Conservation (phyloP, 1,140 invertebrate species). For the Stratiolaelaps scimitus region DNA sequence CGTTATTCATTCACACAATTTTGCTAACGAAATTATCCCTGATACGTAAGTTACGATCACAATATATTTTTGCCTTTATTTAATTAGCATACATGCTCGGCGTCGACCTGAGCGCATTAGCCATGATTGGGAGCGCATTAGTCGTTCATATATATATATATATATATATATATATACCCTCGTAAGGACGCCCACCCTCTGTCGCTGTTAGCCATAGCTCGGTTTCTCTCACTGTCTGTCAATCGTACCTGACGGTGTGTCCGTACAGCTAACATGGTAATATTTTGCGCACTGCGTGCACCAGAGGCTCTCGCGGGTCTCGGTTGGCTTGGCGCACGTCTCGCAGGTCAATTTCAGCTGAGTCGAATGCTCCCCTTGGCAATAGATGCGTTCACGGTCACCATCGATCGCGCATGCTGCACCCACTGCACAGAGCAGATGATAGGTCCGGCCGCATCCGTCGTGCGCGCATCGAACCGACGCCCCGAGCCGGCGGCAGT, state of each 20-base stretch:
- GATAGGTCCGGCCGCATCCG: conserved; percentile 2
- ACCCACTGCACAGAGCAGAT: conserved; percentile 20
- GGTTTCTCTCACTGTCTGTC: too few relatives aligned
- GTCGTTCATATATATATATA: too few relatives aligned
- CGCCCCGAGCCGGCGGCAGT: conserved; percentile 22
- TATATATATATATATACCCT: too few relatives aligned
- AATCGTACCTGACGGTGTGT: conserved; percentile 27
- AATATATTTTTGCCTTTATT: too few relatives aligned
- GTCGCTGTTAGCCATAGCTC: too few relatives aligned
- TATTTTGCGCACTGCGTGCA: conserved; percentile 27
- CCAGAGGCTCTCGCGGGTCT: conserved; percentile 24
- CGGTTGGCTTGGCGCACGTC: conserved; percentile 17
- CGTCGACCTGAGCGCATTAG: too few relatives aligned
- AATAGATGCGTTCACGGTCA: conserved; percentile 7
- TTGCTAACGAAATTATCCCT: too few relatives aligned
- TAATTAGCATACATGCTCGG: too few relatives aligned
- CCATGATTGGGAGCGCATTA: too few relatives aligned
- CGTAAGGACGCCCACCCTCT: too few relatives aligned
- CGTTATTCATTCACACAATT: too few relatives aligned
- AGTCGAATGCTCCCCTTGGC: conserved; percentile 21
- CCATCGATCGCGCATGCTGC: conserved; percentile 23
- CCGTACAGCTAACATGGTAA: conserved; percentile 28
- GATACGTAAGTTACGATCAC: too few relatives aligned
- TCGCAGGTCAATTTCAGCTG: conserved; percentile 20
- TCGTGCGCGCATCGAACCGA: conserved; percentile 26